Conservation (phyloP, 2,797 vertebrate genomes). For the Sebastes kiyomatsui region DNA sequence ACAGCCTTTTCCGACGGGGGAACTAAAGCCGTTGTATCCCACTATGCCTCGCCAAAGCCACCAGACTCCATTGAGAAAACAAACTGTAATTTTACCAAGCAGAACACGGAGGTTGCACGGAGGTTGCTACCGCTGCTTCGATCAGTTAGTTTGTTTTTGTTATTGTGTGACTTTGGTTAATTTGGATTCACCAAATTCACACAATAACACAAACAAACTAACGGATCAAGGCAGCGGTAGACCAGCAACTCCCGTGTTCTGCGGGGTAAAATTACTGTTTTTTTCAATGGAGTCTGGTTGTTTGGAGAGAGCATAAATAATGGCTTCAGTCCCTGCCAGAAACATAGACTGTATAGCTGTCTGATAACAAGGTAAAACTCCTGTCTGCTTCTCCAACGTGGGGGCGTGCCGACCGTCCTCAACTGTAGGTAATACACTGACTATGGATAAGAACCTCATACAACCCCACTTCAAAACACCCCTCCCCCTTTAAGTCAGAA, state of each 20-base stretch:
- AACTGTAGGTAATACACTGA: no score
- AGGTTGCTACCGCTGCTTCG: background rate
- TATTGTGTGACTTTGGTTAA: background rate
- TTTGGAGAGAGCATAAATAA: background rate
- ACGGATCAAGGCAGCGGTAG: background rate
- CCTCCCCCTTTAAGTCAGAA: background rate
- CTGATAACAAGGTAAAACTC: background rate
- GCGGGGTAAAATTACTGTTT: background rate
- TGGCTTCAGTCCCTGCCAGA: background rate
- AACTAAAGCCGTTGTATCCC: no score
- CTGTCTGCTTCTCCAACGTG: no score
- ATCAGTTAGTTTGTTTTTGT: background rate
- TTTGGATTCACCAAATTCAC: background rate
- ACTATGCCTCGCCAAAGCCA: no score
- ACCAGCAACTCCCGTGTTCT: no score
- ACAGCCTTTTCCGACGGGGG: no score
- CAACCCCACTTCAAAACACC: background rate
- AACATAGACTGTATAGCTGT: background rate
- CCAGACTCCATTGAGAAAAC: rapidly evolving
- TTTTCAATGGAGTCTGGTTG: background rate
- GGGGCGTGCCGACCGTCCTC: no score
- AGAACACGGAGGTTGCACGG: no score
- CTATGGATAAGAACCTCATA: background rate
- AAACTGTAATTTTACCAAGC: background rate
- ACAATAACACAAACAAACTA: background rate